Evolutionary conservation across 2,888 invertebrate genomes (phyloP).

Genomic region (Atrina japonica): DNA sequence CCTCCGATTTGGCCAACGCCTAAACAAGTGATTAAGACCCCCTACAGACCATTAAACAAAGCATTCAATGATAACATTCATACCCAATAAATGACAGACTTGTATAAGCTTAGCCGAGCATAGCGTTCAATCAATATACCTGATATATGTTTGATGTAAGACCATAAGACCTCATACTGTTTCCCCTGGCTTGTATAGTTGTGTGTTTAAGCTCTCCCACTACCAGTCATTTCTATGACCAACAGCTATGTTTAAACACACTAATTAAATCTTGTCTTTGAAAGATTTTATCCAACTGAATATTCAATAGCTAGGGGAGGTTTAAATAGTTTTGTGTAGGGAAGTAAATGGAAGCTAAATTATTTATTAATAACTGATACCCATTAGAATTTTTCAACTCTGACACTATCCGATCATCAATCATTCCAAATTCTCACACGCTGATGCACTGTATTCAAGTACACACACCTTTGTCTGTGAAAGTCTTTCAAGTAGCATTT

Average conservation of each 20-base stretch:
- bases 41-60: slow-evolving; percentile 33
- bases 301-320: too few relatives aligned
- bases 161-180: background rate
- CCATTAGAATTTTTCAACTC: too few relatives aligned
- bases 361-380: too few relatives aligned
- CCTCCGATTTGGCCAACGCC: slow-evolving; percentile 42
- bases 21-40: slow-evolving; percentile 36
- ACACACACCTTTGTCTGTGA: background rate
- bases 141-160: background rate
- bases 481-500: background rate
- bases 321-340: too few relatives aligned
- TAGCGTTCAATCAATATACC: slow-evolving; percentile 12
- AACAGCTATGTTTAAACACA: background rate
- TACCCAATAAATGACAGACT: slow-evolving; percentile 3
- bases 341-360: too few relatives aligned
- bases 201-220: slow-evolving; percentile 14
- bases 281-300: slow-evolving; percentile 3
- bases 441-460: too few relatives aligned
- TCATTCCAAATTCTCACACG: too few relatives aligned
- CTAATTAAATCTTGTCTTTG: slow-evolving; percentile 13
- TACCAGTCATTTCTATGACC: background rate
- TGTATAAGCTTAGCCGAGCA: slow-evolving; percentile 2
- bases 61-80: slow-evolving; percentile 24
- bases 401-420: too few relatives aligned
- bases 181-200: slow-evolving; percentile 4